Base-by-base conservation (phyloP, 2,797 vertebrate genomes). In the Alosa sapidissima region DNA sequence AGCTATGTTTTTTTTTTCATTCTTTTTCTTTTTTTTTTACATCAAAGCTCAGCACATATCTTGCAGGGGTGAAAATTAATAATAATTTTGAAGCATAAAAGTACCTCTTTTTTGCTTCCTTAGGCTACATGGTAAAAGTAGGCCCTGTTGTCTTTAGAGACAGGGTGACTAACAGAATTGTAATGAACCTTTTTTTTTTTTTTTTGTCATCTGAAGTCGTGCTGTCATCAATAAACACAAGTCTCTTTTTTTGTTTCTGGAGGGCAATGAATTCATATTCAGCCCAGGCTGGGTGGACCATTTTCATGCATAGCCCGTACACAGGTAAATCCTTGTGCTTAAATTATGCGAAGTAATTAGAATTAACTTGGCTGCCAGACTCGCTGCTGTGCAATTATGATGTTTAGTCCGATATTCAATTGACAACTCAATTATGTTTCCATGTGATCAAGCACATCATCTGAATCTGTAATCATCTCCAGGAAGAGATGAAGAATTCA, bases 381-480 rank as follows among this genome's bases (percentile, higher is more conserved):
- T 78, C 45, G 72, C 72, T 78, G 72, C 72, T 78, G 72, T 82
- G 86, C 82, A 75, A 65, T 90, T 83, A 62, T 86, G 84, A 41
- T 87, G 84, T 87, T 88, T 78, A 78, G 36, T 78, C 72, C 6
- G 72, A 45, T 78, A 78, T 47, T 78, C 72, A 78, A 47, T 78
- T 45, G 72, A 47, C 72, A 78, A 78, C 72, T 78, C 41, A 78
- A 78, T 78, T 78, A 78, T 78, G 36, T 78, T 21, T 78, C 72
- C 72, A 78, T 78, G 72, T 78, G 72, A 78, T 78, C 72, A 47
- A 78, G 41, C 72, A 47, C 72, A 47, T 45, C 72, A 47, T 78
- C 72, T 47, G 36, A 78, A 78, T 47, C 14, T 78, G 41, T 78
- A 45, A 45, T 47, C 41, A 21, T 47, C 36, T 8, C 7, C 41